Base-by-base conservation (phyloP, 2,888 invertebrate genomes). In the Fragum sueziense region DNA sequence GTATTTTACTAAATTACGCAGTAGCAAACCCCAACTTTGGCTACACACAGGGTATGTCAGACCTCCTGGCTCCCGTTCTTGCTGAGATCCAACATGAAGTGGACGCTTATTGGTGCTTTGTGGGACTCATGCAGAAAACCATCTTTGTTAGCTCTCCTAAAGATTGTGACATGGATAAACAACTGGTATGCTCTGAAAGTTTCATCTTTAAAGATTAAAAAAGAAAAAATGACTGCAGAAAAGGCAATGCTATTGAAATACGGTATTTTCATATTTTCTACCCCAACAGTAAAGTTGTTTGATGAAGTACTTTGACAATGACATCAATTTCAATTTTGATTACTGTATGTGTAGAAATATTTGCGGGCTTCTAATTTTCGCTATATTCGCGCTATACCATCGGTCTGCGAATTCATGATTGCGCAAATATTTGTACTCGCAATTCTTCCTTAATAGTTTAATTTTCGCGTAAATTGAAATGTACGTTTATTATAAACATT, bases 81-180 rank as follows among this genome's bases (percentile, higher is more conserved):
- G 92, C 91, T 41, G 93, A 93, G 34, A 85, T 94, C n/a, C 91
- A 93, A 79, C 91, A 94, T 79, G 94, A 94, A 85, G 91, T 93
- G 1, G 93, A 94, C 77, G 91, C 94, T 14, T 94, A 93, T 89
- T 94, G 94, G 94, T 94, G 94, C 87, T 94, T 94, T 87, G 91
- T 90, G 11, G 94, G 94, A 22, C 91, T 94, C 68, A 94, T 94
- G 94, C 93, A 94, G 87, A 91, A 92, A 72, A 97, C 98, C 0
- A 97, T 98, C 87, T 98, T 98, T 91, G 97, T 98, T 0, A 97
- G 97, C 88, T 97, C 97, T 0, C 98, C 98, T 0, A 97, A 97
- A 3, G 98, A 98, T 93, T 96, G 96, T 90, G 98, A 98, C 91
- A 98, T 99, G 96, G 98, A 99, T 91, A 96, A 96, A 89, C 98